phyloP scores from a whole-genome alignment of 2,797 vertebrate species.

The Neopelma chrysocephalum region DNA sequence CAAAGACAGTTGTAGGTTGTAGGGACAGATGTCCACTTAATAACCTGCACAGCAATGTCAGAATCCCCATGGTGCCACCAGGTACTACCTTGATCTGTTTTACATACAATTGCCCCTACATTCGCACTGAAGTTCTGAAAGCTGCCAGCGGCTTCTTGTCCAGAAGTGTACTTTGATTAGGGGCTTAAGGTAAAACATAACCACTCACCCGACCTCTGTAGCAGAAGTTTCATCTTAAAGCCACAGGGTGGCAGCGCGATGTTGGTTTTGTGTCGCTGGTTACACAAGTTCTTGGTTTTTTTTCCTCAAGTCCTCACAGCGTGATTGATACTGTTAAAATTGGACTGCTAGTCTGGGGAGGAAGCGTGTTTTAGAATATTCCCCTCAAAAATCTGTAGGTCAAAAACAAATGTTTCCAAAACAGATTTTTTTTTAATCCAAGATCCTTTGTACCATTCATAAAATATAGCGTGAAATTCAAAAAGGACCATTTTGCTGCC shows the following conservation, averaged over 20 bases:
- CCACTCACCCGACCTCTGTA: background rate
- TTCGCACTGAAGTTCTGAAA: background rate
- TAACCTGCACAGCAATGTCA: background rate
- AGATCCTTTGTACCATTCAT: background rate
- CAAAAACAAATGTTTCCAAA: background rate
- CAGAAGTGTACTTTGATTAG: background rate
- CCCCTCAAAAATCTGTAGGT: background rate
- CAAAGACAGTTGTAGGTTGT: background rate
- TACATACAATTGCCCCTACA: background rate
- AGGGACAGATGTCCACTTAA: background rate
- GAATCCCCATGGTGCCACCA: background rate
- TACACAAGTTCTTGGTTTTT: fast-evolving
- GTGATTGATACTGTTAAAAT: background rate
- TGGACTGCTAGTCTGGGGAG: background rate
- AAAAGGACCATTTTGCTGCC: background rate
- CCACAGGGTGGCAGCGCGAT: slow-evolving; percentile 44
- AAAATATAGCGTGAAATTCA: background rate
- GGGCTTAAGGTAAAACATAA: fast-evolving
- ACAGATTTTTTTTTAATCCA: background rate
- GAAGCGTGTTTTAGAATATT: background rate
- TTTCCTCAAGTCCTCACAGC: background rate
- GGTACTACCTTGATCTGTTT: background rate
- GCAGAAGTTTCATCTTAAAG: background rate
- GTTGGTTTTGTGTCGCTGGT: background rate
- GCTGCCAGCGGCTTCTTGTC: background rate